These are phyloP conservation scores for Cryptoblepharus egeriae DNA, from an alignment of 2,797 vertebrate species.

Conservation along the genomic window DNA sequence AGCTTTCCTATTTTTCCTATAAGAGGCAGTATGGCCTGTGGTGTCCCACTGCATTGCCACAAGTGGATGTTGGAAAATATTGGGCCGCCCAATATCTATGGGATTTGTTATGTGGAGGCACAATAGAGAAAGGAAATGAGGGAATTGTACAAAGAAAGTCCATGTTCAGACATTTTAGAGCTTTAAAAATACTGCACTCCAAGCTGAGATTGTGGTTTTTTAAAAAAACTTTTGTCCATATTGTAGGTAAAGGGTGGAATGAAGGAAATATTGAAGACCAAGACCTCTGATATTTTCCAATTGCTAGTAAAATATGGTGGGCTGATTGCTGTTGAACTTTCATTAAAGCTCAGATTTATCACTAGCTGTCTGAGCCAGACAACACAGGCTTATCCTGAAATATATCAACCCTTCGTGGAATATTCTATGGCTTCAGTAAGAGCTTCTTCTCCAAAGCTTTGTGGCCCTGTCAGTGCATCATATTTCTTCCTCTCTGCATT, in stretches of 20 bases:
- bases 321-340: background rate
- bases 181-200: background rate
- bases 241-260: background rate
- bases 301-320: slow-evolving; percentile 15
- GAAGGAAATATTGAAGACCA: fast-evolving
- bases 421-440: slow-evolving; percentile 31
- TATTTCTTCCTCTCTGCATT: slow-evolving; percentile 42
- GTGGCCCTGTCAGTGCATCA: slow-evolving; percentile 25
- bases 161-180: slow-evolving; percentile 1
- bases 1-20: too few species aligned
- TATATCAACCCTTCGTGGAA: slow-evolving; percentile 51
- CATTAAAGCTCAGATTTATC: slow-evolving; percentile 47
- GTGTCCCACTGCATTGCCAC: too few species aligned
- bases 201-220: background rate
- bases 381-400: slow-evolving; percentile 29
- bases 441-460: slow-evolving; percentile 22
- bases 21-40: too few species aligned
- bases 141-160: background rate
- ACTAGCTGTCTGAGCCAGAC: slow-evolving; percentile 21
- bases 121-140: background rate
- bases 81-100: too few species aligned
- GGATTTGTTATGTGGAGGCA: too few species aligned
- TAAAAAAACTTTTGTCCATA: background rate
- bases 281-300: slow-evolving; percentile 32
- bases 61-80: too few species aligned